These are phyloP conservation scores for Ostrea edulis DNA, from an alignment of 1,140 invertebrate genomes.

Conservation along the genomic window DNA sequence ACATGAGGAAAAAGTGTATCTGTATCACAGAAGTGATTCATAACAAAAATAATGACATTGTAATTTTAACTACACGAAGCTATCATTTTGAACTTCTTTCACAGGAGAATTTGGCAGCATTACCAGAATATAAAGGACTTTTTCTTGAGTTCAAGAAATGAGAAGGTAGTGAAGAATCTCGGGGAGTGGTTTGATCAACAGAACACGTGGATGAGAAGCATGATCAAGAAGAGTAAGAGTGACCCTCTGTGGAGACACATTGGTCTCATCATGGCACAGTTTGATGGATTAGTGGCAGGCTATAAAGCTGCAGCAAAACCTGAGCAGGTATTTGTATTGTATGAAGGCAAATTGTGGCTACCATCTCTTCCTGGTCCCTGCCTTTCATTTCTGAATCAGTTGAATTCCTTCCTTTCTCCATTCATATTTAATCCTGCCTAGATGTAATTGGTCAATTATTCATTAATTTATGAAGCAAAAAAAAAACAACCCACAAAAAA, in stretches of 20 bases:
- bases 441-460: neutral
- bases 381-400: too few relatives aligned
- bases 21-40: too few relatives aligned
- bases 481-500: too few relatives aligned
- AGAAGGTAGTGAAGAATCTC: constrained; percentile 49
- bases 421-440: neutral
- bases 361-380: too few relatives aligned
- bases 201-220: constrained; percentile 66
- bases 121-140: constrained; percentile 66
- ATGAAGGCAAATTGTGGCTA: neutral
- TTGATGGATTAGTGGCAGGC: constrained; percentile 70
- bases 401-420: too few relatives aligned
- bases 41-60: too few relatives aligned
- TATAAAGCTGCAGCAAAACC: constrained; percentile 60
- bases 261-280: constrained; percentile 68
- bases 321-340: neutral
- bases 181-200: constrained; percentile 66
- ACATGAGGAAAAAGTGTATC: too few relatives aligned
- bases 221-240: constrained; percentile 60
- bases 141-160: constrained; percentile 52
- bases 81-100: constrained; percentile 43
- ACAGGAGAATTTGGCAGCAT: constrained; percentile 72
- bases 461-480: too few relatives aligned
- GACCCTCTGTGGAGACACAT: constrained; percentile 72
- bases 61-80: too few relatives aligned